A percentile compares a stretch with the other conserved stretches of the same genome.
Evolutionary conservation across 2,888 invertebrate species (phyloP).

Genomic region (Agrochola lota): DNA sequence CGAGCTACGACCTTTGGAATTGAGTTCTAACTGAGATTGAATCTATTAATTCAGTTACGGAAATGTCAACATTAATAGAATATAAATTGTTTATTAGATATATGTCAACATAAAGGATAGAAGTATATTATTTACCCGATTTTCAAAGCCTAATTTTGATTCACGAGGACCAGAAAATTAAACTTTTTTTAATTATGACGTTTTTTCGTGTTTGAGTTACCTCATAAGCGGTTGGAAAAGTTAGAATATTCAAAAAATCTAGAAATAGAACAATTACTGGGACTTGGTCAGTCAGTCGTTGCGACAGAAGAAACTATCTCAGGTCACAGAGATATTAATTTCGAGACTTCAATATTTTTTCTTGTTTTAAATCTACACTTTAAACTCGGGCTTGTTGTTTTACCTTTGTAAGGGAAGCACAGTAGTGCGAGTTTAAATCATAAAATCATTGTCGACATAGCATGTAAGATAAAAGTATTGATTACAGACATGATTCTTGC

Average conservation of each 20-base stretch:
- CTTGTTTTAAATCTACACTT: not conserved
- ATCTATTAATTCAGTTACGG: constrained; percentile 27
- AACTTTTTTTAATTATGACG: not conserved
- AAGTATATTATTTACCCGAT: not conserved
- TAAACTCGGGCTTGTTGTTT: not conserved
- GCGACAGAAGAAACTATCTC: not conserved
- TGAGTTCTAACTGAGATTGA: constrained; percentile 20
- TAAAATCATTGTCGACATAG: no score
- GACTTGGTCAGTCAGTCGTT: not conserved
- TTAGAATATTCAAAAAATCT: not conserved
- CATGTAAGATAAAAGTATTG: no score
- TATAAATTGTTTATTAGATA: constrained; percentile 16
- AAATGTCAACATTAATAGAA: constrained; percentile 19
- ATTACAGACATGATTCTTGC: no score
- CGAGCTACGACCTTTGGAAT: constrained; percentile 30
- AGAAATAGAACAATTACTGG: not conserved
- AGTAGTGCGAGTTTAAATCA: no score
- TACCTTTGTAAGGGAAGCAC: no score
- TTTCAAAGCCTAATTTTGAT: not conserved
- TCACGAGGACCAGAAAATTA: not conserved
- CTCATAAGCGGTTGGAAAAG: not conserved
- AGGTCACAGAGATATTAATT: constrained; percentile 10
- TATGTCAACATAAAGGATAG: not conserved
- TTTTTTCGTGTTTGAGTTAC: not conserved
- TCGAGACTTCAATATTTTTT: not conserved